A percentile compares a stretch with the other conserved stretches of the same genome.
phyloP scores from a whole-genome alignment of 2,888 invertebrate genomes.

The Sinentomon sp. region DNA sequence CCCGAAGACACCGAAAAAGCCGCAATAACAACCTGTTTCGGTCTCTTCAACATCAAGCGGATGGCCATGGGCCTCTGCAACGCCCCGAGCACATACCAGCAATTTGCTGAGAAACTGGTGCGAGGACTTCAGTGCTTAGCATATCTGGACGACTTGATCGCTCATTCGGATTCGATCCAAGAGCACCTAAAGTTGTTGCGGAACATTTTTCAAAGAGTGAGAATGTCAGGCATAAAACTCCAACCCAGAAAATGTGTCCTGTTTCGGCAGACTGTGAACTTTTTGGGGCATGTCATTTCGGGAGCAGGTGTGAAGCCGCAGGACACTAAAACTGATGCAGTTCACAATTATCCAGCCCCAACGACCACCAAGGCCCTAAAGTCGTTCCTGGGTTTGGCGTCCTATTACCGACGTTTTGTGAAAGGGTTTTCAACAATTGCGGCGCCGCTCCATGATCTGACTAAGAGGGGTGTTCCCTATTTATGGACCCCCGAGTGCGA shows the following conservation, averaged over 20 bases:
- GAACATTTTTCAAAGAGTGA: slow-evolving; percentile 5
- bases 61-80: slow-evolving; percentile 7
- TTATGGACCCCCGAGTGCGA: no score
- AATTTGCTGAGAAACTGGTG: slow-evolving; percentile 5
- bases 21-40: slow-evolving; percentile 6
- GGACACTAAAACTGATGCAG: slow-evolving; percentile 8
- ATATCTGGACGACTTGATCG: slow-evolving; percentile 8
- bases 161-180: neutral
- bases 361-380: slow-evolving; percentile 7
- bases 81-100: slow-evolving; percentile 5
- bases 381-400: slow-evolving; percentile 14
- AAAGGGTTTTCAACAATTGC: slow-evolving; percentile 11
- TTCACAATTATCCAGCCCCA: slow-evolving; percentile 11
- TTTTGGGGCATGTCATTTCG: slow-evolving; percentile 5
- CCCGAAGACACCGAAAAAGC: slow-evolving; percentile 2
- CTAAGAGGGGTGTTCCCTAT: no score
- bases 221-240: slow-evolving; percentile 3
- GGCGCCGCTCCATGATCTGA: slow-evolving; percentile 10
- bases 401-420: slow-evolving; percentile 13
- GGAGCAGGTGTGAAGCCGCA: slow-evolving; percentile 11
- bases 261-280: neutral
- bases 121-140: neutral
- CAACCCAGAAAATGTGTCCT: slow-evolving; percentile 8
- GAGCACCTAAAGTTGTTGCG: neutral
- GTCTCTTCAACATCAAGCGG: slow-evolving; percentile 2